Base-by-base conservation (phyloP, 2,113 vertebrate genomes). In the Psilopsiagon aymara region DNA sequence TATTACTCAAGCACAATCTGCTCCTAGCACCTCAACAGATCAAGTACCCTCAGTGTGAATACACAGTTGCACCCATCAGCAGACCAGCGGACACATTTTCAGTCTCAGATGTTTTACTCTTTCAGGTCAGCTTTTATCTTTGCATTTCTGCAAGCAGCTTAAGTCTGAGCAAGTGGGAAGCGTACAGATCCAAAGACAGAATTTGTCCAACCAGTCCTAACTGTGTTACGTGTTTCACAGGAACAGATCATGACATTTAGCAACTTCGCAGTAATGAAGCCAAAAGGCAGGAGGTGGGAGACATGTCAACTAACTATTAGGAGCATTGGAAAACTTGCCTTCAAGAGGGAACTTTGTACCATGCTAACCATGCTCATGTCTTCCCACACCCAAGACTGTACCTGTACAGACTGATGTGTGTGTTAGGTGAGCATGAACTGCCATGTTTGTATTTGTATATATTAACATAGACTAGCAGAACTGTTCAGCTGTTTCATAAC, bases 241-340 rank as follows among this genome's bases (percentile, higher is more conserved):
- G n/a, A 66, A 28, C 80, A 59, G 25, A 19, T 17, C 8, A 23
- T 1, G 20, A 25, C 37, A 13, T 37, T 29, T 15, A 0, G 7
- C 5, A 37, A 6, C 52, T 55, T 39, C 15, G 10, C 28, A 31
- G 28, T 24, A 39, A 53, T 3, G 46, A 75, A 49, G n/a, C 25
- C 44, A 53, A n/a, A 63, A 41, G 24, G 29, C 25, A 81, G 79
- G 19, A 88, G 39, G 25, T 62, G 59, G n/a, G 31, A 51, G 13
- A 35, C 11, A 9, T 31, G 15, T 44, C 17, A 78, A 52, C 60
- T 75, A 74, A 2, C 39, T 37, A 7, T 5, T 4, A 33, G 68
- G 7, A 81, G 12, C 60, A 55, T 0, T 27, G 20, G 29, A 75
- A 71, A 77, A 28, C 13, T 46, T 52, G 20, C 41, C 37, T 75